Evolutionary conservation across 2,888 invertebrate species (phyloP), one percentile per base, ranked within the genome.

Genomic region (Aricia artaxerxes): DNA sequence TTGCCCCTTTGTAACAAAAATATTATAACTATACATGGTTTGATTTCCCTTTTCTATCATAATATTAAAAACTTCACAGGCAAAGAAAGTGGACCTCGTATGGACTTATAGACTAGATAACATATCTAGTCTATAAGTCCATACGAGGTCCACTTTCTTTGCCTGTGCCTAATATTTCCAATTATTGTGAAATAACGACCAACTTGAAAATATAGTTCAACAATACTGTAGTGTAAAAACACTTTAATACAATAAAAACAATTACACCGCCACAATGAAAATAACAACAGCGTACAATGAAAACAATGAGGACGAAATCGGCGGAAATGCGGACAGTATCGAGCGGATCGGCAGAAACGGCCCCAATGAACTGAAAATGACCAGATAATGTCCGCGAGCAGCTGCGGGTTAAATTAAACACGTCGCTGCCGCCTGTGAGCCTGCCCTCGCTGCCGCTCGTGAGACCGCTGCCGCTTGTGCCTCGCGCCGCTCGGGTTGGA

Each of bases 341-440:
- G 64, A 64, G 24, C 64, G 69, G 69, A 69, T 69, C 1, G 69
- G 13, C 69, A 11, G 35, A 11, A 69, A 69, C 64, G 69, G 16
- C 35, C 69, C 35, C 78, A 78, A 73, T 73, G 57, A 78, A 78
- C 78, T 73, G 78, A 73, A 78, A 78, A 78, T 73, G 73, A 60
- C 24, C 57, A 73, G 57, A 73, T 78, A 78, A 78, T 78, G 72
- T 57, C n/a, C 73, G 6, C 24, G 73, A 35, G 40, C 73, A 73
- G 73, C 53, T 60, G 78, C 38, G 78, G 75, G 31, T 75, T 53
- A 53, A 49, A 75, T 75, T 16, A 31, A 24, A 24, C 38, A 35
- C n/a, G 40, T 44, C 4, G 60, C n/a, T 35, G 38, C n/a, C 49
- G 13, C 78, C 7, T 16, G 16, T 40, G 24, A 64, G 44, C 49